Evolutionary conservation across 2,797 vertebrate genomes (phyloP).

Genomic region (Euthynnus affinis): DNA sequence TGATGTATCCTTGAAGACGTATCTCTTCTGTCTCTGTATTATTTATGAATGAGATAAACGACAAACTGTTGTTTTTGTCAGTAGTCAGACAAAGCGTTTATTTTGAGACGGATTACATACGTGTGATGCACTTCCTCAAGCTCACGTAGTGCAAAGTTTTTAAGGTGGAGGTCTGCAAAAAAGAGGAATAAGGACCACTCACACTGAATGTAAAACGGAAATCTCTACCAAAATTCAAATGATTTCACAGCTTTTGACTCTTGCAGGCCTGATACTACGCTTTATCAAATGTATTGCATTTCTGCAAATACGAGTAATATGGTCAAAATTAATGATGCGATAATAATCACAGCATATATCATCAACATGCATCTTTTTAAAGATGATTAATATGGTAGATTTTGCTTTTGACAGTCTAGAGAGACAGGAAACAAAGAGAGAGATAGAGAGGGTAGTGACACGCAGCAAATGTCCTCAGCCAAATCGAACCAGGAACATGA

Average conservation of each 20-base stretch:
- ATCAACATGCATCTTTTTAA: background rate
- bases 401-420: background rate
- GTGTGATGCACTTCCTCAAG: constrained; percentile 59
- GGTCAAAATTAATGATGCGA: background rate
- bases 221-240: background rate
- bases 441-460: background rate
- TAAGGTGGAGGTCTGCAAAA: constrained; percentile 24
- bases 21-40: constrained; percentile 21
- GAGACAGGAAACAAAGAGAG: background rate
- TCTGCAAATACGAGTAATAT: background rate
- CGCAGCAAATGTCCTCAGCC: constrained; percentile 14
- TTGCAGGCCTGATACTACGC: background rate
- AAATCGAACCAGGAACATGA: background rate
- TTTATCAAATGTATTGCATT: background rate
- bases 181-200: constrained; percentile 37
- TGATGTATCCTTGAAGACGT: constrained; percentile 30
- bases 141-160: constrained; percentile 3
- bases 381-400: background rate
- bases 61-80: constrained; percentile 38
- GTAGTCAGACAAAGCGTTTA: background rate
- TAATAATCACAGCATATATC: background rate
- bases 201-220: constrained; percentile 5
- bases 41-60: constrained; percentile 30
- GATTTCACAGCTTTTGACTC: constrained; percentile 13
- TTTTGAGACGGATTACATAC: constrained; percentile 46